Conservation (phyloP, 1,140 invertebrate genomes). For the Heliconius melpomene region DNA sequence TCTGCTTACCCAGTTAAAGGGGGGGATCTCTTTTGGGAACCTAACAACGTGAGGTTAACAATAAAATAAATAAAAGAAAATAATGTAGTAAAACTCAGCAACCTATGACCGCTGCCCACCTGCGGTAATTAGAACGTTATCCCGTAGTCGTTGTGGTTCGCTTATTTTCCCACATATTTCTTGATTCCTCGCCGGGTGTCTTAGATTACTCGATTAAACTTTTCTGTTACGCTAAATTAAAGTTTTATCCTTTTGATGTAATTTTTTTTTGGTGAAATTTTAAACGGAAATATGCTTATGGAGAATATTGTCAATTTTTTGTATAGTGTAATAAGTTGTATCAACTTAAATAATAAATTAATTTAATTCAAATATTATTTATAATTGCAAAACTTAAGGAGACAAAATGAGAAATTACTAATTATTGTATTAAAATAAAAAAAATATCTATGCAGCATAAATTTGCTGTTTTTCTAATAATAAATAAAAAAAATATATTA, state of each 20-base stretch:
- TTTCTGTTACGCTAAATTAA: slow-evolving; percentile 44
- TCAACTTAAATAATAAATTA: too few relatives aligned
- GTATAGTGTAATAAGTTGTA: too few relatives aligned
- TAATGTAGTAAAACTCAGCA: slow-evolving; percentile 4
- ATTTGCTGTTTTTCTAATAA: too few relatives aligned
- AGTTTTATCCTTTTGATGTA: slow-evolving; percentile 17
- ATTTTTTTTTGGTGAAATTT: background rate
- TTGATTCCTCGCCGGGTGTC: slow-evolving; percentile 47
- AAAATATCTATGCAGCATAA: too few relatives aligned
- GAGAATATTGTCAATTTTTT: background rate
- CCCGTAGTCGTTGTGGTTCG: slow-evolving; percentile 56
- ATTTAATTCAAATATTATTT: too few relatives aligned
- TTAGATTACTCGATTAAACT: slow-evolving; percentile 54
- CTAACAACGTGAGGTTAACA: too few relatives aligned
- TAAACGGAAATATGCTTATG: background rate
- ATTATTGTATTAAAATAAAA: background rate
- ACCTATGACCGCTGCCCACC: slow-evolving; percentile 55
- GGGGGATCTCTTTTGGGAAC: too few relatives aligned
- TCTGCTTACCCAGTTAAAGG: too few relatives aligned
- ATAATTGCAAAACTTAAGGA: background rate
- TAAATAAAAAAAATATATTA: too few relatives aligned
- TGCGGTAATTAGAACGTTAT: slow-evolving; percentile 66
- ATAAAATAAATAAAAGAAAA: background rate
- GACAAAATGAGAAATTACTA: background rate
- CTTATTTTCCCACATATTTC: slow-evolving; percentile 65